Percentiles rank a stretch among this genome's conserved stretches.
Evolutionary conservation across 1,140 invertebrate genomes (phyloP).

Genomic region (Diorhabda sublineata): DNA sequence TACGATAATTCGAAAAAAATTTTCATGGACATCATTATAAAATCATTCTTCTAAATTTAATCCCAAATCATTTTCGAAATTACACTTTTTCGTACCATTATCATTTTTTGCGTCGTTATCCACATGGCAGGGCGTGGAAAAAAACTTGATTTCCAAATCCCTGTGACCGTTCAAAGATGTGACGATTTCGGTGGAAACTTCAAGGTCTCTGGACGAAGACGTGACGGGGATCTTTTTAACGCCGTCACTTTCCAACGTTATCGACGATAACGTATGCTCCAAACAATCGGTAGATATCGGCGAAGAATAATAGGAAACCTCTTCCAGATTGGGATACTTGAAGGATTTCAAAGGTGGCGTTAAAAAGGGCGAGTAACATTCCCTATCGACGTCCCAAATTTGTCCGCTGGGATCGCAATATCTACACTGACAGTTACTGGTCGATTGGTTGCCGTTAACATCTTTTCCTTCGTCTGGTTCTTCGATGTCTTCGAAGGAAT

Average conservation of each 20-base stretch:
- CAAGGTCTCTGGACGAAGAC: slow-evolving; percentile 48
- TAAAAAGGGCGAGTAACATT: slow-evolving; percentile 51
- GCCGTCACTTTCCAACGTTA: slow-evolving; percentile 29
- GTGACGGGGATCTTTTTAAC: slow-evolving; percentile 20
- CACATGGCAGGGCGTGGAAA: slow-evolving; percentile 7
- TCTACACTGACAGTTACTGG: slow-evolving; percentile 68
- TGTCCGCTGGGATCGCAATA: slow-evolving; percentile 73
- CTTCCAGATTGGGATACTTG: slow-evolving; percentile 17
- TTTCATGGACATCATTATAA: no score
- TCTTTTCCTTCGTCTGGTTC: slow-evolving; percentile 44
- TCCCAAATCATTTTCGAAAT: slow-evolving; percentile 9
- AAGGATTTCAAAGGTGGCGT: slow-evolving; percentile 41
- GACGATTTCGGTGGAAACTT: slow-evolving; percentile 74
- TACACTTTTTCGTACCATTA: slow-evolving; percentile 4
- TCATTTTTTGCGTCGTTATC: background rate
- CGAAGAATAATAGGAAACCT: slow-evolving; percentile 8
- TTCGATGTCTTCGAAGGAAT: slow-evolving; percentile 48
- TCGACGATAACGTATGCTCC: slow-evolving; percentile 24
- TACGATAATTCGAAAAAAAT: no score
- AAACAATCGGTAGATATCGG: slow-evolving; percentile 19
- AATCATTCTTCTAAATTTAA: slow-evolving; percentile 10
- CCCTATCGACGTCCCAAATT: slow-evolving; percentile 68
- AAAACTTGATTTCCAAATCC: slow-evolving; percentile 71
- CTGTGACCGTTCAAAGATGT: slow-evolving; percentile 71
- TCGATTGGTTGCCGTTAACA: slow-evolving; percentile 41